Base-by-base conservation (phyloP, 2,888 invertebrate genomes). In the Eulithis testata region DNA sequence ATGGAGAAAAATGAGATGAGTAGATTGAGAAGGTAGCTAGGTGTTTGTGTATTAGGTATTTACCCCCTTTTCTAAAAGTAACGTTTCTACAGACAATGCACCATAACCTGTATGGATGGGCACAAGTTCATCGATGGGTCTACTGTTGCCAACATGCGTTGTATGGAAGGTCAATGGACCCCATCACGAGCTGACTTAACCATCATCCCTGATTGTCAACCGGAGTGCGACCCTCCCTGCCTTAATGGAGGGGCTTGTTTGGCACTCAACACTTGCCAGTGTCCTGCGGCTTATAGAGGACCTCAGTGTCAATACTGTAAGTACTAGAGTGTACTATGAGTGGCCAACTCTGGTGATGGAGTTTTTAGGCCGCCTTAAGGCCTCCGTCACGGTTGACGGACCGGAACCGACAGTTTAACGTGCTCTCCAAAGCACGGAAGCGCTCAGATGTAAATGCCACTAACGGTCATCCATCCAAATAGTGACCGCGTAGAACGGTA, bases 211-310 rank as follows among this genome's bases (percentile, higher is more conserved):
- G 95, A 97, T 83, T 97, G 97, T 80, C 79, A 91, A 85, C 95
- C 97, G 87, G 94, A 92, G 85, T 94, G 87, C 73, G 75, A 75
- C 59, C 97, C 97, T 0, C 94, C 95, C 0, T 98, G 98, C 79
- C 82, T 94, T 66, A 97, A 98, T 80, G 97, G 96, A 0, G 98
- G 98, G 0, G 94, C 94, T n/a, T 98, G 98, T 81, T 88, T 97
- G 0, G 94, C 96, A 0, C 94, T 95, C 9, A 96, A 97, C 79
- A 93, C 94, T 2, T 98, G 98, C 74, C 95, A 96, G 73, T 98
- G 98, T 80, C 95, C 97, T 0, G 91, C 94, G 70, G 94, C 94
- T 2, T 96, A 93, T 76, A 94, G 95, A 68, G 96, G 96, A n/a
- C 93, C 95, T 0, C 95, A 95, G 76, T 97, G 96, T 76, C 96